These are phyloP conservation scores for Phaenicophaeus curvirostris DNA, from an alignment of 2,797 vertebrate species.

Conservation along the genomic window DNA sequence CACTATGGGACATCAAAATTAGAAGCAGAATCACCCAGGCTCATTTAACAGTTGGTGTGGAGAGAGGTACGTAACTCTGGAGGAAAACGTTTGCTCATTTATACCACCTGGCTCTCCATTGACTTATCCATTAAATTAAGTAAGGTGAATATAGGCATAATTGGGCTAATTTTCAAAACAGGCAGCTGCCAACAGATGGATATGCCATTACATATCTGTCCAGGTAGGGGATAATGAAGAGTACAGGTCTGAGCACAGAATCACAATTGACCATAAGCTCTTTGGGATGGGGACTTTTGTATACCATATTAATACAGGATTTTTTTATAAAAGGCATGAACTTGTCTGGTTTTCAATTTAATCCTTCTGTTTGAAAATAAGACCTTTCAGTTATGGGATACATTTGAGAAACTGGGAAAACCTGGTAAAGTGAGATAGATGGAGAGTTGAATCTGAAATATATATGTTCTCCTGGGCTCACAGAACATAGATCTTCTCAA, in stretches of 20 bases:
- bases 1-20: neutral
- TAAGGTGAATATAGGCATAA: neutral
- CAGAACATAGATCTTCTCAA: neutral
- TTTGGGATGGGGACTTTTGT: neutral
- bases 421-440: neutral
- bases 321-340: neutral
- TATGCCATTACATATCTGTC: neutral
- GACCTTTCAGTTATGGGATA: neutral
- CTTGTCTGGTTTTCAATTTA: neutral
- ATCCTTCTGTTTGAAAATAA: neutral
- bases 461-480: neutral
- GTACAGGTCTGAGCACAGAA: neutral
- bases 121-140: neutral
- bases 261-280: rapidly evolving
- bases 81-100: neutral
- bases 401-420: neutral
- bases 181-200: neutral
- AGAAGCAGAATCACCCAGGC: neutral
- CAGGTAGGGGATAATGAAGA: neutral
- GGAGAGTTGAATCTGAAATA: neutral
- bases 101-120: neutral
- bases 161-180: neutral
- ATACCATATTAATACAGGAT: neutral
- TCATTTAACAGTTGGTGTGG: neutral
- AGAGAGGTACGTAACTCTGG: neutral